A percentile compares a stretch with the other conserved stretches of the same genome.
Conservation (phyloP, 2,888 invertebrate genomes). For the Lasioglossum morio region DNA sequence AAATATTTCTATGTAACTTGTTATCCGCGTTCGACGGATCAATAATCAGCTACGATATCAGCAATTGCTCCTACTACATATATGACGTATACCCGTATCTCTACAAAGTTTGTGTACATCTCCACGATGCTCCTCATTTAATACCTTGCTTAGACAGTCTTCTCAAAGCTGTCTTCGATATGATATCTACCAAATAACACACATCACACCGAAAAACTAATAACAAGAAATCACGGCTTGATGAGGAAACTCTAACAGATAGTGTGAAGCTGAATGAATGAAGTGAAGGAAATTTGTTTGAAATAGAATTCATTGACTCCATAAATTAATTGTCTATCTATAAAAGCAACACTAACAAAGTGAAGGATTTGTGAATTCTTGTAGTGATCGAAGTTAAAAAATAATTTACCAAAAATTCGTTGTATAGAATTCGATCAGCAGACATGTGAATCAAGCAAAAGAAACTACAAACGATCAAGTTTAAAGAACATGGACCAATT, state of each 20-base stretch:
- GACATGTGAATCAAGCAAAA: background rate
- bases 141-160: constrained; percentile 16
- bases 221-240: background rate
- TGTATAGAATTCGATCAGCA: background rate
- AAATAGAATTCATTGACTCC: background rate
- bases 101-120: constrained; percentile 3
- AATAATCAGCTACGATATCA: background rate
- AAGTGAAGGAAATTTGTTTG: background rate
- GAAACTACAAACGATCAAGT: background rate
- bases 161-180: background rate
- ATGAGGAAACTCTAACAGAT: background rate
- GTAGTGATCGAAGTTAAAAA: background rate
- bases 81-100: constrained; percentile 34
- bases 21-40: background rate
- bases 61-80: background rate
- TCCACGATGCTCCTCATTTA: constrained; percentile 1
- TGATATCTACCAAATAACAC: background rate
- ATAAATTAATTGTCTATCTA: background rate
- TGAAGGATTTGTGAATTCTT: background rate
- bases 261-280: background rate
- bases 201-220: background rate
- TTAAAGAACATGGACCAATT: background rate
- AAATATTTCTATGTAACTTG: background rate
- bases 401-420: background rate
- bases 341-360: background rate